phyloP scores from a whole-genome alignment of 2,797 vertebrate species.

The Rhinella marina region DNA sequence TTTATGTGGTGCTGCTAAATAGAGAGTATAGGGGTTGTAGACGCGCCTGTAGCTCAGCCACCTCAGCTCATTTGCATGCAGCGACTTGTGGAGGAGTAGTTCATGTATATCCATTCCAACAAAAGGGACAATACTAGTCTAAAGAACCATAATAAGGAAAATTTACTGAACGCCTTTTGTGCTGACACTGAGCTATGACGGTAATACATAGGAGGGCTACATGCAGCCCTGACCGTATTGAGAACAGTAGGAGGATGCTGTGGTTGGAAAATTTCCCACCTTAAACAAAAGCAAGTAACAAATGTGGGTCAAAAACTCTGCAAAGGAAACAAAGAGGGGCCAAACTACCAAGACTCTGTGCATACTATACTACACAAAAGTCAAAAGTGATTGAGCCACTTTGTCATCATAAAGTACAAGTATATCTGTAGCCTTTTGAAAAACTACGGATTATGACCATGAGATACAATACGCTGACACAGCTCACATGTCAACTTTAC shows the following conservation, averaged over 20 bases:
- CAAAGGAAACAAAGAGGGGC: not conserved
- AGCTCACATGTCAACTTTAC: not conserved
- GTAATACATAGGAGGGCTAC: not conserved
- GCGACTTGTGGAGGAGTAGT: not conserved
- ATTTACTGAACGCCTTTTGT: not conserved
- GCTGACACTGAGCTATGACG: not conserved
- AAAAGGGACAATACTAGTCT: not conserved
- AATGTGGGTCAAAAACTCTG: not conserved
- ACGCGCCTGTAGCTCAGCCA: not conserved
- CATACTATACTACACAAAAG: not conserved
- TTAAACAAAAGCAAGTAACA: not conserved
- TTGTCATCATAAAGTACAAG: not conserved
- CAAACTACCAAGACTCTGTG: not conserved
- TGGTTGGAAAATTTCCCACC: slow-evolving; percentile 11
- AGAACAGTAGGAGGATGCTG: not conserved
- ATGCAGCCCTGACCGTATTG: not conserved
- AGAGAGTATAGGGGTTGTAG: not conserved
- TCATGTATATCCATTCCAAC: not conserved
- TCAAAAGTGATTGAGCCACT: not conserved
- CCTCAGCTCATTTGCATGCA: not conserved
- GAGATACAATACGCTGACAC: not conserved
- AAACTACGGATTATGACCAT: not conserved
- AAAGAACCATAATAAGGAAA: not conserved
- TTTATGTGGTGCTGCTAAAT: too few species aligned
- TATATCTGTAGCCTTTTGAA: not conserved